Evolutionary conservation across 2,797 vertebrate species (phyloP), one percentile per base, ranked within the genome.

Genomic region (Spinibarbus caldwelli): DNA sequence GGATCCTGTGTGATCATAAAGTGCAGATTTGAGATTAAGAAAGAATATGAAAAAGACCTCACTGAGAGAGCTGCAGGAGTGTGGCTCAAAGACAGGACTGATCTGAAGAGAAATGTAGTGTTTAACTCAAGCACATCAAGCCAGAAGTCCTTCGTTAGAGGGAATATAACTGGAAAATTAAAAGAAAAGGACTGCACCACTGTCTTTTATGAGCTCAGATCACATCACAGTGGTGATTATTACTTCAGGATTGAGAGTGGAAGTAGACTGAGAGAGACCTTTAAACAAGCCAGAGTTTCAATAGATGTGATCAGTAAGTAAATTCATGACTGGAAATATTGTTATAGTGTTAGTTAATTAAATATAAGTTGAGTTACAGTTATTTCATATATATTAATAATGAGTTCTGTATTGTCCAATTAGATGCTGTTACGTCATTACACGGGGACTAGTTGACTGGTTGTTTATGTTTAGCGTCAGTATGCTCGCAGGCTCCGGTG

Each of bases 231-330:
- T 2, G 45, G 45, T 12, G 1, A 4, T 3, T 75, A 75, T 67
- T 41, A 15, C 59, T n/a, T 73, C 10, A 83, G 67, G 47, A 34
- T 78, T 59, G 26, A 80, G 57, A 10, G 23, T 29, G 15, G 21
- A 34, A 26, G 31, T 4, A 0, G 0, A 6, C 36, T 85, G 8
- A 82, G 47, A 67, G 47, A 38, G 4, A 75, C 9, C 43, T 85
- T n/a, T 57, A 54, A 0, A 0, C 0, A 0, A 2, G 6, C 17
- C 52, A 54, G 7, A 9, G 21, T 29, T 72, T 54, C 21, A 54
- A 12, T 85, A 9, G 17, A 67, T 73, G 73, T 87, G 19, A 78
- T 29, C 11, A 67, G 86, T 87, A 54, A 87, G 86, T 94, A 17
- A 21, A 21, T 21, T 52, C 19, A 8, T 21, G 52, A 54, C 21